Evolutionary conservation across 92 coral and sea anemone genomes (phyloP).

Genomic region (Palythoa heliodiscus): DNA sequence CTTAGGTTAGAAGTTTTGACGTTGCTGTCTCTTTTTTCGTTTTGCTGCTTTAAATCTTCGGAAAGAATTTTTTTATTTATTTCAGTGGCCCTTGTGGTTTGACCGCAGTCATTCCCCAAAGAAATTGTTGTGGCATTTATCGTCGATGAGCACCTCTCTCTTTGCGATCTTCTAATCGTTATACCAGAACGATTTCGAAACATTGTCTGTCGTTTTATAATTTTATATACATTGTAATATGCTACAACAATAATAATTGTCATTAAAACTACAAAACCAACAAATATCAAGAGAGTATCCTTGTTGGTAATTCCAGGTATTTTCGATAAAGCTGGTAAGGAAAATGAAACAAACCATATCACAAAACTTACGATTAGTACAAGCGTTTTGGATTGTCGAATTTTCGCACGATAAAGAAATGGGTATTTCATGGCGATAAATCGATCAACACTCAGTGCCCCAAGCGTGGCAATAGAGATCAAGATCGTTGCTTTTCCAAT

Average conservation of each 20-base stretch:
- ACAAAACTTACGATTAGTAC: constrained; percentile 27
- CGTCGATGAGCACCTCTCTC: background rate
- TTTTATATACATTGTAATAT: constrained; percentile 15
- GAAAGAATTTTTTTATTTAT: background rate
- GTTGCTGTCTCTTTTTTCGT: background rate
- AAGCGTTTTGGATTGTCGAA: constrained; percentile 34
- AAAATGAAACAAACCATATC: constrained; percentile 48
- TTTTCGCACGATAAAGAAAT: constrained; percentile 51
- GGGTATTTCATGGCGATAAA: constrained; percentile 54
- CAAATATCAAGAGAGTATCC: constrained; percentile 57
- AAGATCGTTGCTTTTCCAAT: constrained; percentile 64
- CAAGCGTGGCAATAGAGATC: constrained; percentile 51
- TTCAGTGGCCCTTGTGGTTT: constrained; percentile 12
- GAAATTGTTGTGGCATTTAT: background rate
- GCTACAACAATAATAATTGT: constrained; percentile 50
- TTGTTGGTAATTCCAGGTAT: constrained; percentile 47
- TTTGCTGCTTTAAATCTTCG: background rate
- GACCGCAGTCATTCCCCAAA: background rate
- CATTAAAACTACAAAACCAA: constrained; percentile 54
- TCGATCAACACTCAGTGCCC: constrained; percentile 57
- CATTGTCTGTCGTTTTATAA: constrained; percentile 20
- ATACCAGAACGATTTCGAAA: constrained; percentile 5
- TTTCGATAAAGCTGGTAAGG: constrained; percentile 53
- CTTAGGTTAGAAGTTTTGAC: background rate
- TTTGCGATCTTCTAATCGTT: background rate